phyloP scores from a whole-genome alignment of 2,888 invertebrate species.

The Xylota sylvarum region DNA sequence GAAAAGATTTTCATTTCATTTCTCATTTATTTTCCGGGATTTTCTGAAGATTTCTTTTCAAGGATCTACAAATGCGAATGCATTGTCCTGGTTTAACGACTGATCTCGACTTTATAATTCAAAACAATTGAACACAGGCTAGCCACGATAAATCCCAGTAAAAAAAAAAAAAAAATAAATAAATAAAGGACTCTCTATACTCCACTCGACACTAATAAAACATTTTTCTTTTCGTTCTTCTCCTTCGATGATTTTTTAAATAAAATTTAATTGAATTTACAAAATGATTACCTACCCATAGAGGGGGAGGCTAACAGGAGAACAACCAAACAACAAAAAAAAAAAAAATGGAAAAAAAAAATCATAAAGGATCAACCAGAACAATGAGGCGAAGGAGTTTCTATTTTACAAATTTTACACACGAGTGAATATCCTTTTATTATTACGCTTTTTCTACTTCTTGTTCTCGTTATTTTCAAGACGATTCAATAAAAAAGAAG shows the following conservation, averaged over 20 bases:
- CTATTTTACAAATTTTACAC: constrained; percentile 77
- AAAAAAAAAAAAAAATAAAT: too few species aligned
- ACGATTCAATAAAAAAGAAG: constrained; percentile 47
- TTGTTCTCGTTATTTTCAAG: constrained; percentile 47
- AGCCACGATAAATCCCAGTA: constrained; percentile 34
- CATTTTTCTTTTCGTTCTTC: constrained; percentile 55
- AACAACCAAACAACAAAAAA: too few species aligned
- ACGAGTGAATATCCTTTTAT: constrained; percentile 75
- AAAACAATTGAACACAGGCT: constrained; percentile 49
- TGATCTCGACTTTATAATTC: constrained; percentile 38
- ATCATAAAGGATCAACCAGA: constrained; percentile 70
- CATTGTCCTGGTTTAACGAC: constrained; percentile 60
- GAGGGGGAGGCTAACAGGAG: background rate
- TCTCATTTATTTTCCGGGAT: constrained; percentile 11
- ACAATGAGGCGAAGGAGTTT: constrained; percentile 76
- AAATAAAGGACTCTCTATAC: constrained; percentile 20
- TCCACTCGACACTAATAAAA: constrained; percentile 59
- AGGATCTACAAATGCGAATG: constrained; percentile 25
- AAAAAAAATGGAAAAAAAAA: too few species aligned
- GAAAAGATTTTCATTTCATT: constrained; percentile 34
- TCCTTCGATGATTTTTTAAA: constrained; percentile 74
- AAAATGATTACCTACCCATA: constrained; percentile 59
- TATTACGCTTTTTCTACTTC: constrained; percentile 67
- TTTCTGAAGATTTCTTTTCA: background rate
- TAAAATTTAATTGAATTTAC: constrained; percentile 77